These are phyloP conservation scores for Zhengitettix transpicula DNA, from an alignment of 2,888 invertebrate species.

Conservation along the genomic window DNA sequence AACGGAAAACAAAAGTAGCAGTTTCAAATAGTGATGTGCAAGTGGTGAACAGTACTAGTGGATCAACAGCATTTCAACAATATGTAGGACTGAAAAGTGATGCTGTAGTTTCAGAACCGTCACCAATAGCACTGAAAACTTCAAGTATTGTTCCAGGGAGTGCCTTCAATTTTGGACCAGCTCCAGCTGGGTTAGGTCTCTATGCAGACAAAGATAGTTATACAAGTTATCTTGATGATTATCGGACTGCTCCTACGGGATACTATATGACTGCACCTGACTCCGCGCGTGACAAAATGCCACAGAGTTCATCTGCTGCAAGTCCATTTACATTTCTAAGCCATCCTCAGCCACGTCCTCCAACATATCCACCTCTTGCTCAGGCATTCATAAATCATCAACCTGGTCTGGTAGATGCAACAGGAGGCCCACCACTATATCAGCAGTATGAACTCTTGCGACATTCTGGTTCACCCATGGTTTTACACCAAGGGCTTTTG, in stretches of 20 bases:
- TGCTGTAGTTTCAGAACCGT: slow-evolving; percentile 13
- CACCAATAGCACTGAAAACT: slow-evolving; percentile 44
- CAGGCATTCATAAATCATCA: slow-evolving; percentile 23
- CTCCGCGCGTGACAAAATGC: slow-evolving; percentile 24
- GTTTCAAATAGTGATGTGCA: slow-evolving; percentile 6
- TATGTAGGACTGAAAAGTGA: slow-evolving; percentile 36
- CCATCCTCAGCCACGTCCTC: slow-evolving; percentile 29
- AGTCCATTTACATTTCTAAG: slow-evolving; percentile 22
- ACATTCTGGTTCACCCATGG: slow-evolving; percentile 42
- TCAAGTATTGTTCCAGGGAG: slow-evolving; percentile 61
- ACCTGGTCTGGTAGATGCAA: slow-evolving; percentile 36
- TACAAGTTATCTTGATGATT: slow-evolving; percentile 39
- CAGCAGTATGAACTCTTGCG: slow-evolving; percentile 45
- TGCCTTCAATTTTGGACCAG: slow-evolving; percentile 68
- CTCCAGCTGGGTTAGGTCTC: slow-evolving; percentile 39
- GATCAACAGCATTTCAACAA: slow-evolving; percentile 36
- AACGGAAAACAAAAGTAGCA: slow-evolving; percentile 13
- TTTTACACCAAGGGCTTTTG: slow-evolving; percentile 31
- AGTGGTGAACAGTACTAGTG: slow-evolving; percentile 20
- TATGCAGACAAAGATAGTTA: slow-evolving; percentile 46
- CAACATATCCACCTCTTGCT: slow-evolving; percentile 42
- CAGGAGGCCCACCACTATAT: slow-evolving; percentile 41
- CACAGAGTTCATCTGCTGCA: slow-evolving; percentile 23
- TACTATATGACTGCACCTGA: slow-evolving; percentile 29
- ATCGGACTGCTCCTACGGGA: slow-evolving; percentile 42